These are phyloP conservation scores for Trissolcus japonicus DNA, from an alignment of 2,888 invertebrate genomes.

Conservation along the genomic window DNA sequence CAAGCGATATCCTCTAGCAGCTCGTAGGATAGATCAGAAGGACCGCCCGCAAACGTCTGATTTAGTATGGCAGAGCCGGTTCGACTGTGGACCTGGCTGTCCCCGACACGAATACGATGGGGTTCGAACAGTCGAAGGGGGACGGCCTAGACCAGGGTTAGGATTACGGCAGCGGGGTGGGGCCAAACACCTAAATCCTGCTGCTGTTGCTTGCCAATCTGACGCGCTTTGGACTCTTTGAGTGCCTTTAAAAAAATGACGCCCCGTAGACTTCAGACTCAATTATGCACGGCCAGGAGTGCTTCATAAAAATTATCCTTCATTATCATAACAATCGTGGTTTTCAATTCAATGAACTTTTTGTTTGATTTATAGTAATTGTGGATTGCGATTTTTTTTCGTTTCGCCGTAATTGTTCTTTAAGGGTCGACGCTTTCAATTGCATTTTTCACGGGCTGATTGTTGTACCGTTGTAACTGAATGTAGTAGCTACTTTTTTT, in stretches of 20 bases:
- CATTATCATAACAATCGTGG: slow-evolving; percentile 47
- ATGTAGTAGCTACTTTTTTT: too few relatives aligned
- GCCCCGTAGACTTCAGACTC: slow-evolving; percentile 30
- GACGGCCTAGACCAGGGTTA: slow-evolving; percentile 66
- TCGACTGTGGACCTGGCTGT: slow-evolving; percentile 62
- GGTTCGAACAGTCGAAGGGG: slow-evolving; percentile 68
- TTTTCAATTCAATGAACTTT: slow-evolving; percentile 38
- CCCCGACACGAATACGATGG: slow-evolving; percentile 61
- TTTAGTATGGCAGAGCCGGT: slow-evolving; percentile 72
- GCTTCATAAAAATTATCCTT: slow-evolving; percentile 37
- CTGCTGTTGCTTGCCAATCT: slow-evolving; percentile 59
- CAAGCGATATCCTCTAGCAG: slow-evolving; percentile 61
- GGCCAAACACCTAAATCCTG: slow-evolving; percentile 65
- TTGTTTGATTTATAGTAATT: slow-evolving; percentile 23
- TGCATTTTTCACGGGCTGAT: neutral
- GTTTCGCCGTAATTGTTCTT: slow-evolving; percentile 3
- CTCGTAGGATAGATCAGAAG: slow-evolving; percentile 73
- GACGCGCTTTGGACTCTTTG: slow-evolving; percentile 34
- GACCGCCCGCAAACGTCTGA: slow-evolving; percentile 75
- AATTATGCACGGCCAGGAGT: slow-evolving; percentile 51
- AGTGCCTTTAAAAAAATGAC: slow-evolving; percentile 42
- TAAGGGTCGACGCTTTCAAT: neutral
- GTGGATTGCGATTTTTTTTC: slow-evolving; percentile 8
- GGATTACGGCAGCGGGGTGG: slow-evolving; percentile 68
- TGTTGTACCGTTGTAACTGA: too few relatives aligned